phyloP scores from a whole-genome alignment of 2,113 vertebrate genomes.

The Petrocephalus microphthalmus region DNA sequence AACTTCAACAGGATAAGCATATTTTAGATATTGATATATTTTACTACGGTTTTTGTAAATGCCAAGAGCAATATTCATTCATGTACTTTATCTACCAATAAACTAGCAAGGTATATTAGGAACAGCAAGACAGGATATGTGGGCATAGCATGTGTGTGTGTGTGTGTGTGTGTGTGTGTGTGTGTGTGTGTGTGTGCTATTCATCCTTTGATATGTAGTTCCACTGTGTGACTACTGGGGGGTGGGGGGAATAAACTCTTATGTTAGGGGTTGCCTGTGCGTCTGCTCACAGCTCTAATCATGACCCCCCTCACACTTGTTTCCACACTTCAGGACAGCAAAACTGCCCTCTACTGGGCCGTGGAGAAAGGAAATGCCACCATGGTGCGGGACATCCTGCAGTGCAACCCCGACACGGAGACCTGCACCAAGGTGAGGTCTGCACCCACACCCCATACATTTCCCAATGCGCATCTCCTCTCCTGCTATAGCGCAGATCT shows the following conservation, averaged over 20 bases:
- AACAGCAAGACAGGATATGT: background rate
- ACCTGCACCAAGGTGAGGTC: conserved; percentile 83
- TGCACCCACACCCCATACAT: background rate
- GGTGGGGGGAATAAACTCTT: background rate
- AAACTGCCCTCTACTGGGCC: conserved; percentile 94
- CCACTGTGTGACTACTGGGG: background rate
- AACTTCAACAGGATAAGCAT: background rate
- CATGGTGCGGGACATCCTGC: conserved; percentile 94
- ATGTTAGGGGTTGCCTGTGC: background rate
- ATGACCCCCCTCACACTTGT: background rate
- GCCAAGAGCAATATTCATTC: background rate
- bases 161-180: background rate
- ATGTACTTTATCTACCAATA: background rate
- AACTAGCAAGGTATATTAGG: background rate
- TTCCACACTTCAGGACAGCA: conserved; percentile 71
- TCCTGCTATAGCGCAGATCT: background rate
- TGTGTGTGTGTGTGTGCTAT: background rate
- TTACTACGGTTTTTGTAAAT: background rate
- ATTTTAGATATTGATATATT: background rate
- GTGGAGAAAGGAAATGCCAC: conserved; percentile 95
- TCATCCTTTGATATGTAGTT: background rate
- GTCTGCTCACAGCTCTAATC: background rate
- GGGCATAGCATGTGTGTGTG: no score
- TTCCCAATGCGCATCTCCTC: background rate
- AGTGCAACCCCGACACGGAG: conserved; percentile 95